Conservation (phyloP, 2,888 invertebrate species). For the Drosophila emarginata region DNA sequence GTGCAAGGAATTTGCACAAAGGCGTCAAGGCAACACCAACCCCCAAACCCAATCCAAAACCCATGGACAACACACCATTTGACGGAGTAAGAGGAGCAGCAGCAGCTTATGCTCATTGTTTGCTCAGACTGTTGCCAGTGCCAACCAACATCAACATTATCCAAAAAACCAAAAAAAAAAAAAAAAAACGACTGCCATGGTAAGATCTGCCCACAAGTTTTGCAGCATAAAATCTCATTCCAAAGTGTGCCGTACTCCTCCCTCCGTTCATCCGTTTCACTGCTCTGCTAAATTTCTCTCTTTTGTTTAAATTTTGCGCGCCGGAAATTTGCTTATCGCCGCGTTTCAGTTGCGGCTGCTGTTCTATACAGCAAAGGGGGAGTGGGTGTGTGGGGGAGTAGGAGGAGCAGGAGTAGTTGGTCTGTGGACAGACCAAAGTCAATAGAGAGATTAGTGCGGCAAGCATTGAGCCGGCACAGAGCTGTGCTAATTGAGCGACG, state of each 20-base stretch:
- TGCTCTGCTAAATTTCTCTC: slow-evolving; percentile 42
- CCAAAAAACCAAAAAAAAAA: slow-evolving; percentile 17
- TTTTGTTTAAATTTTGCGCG: slow-evolving; percentile 74
- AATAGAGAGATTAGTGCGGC: slow-evolving; percentile 73
- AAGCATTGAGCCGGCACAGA: slow-evolving; percentile 44
- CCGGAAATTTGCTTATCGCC: slow-evolving; percentile 77
- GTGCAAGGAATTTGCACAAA: slow-evolving; percentile 61
- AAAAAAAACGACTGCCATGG: slow-evolving; percentile 31
- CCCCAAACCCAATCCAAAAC: slow-evolving; percentile 8
- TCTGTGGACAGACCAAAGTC: slow-evolving; percentile 52
- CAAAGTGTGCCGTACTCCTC: neutral
- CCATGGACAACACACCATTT: neutral
- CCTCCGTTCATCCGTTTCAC: neutral
- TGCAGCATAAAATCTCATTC: slow-evolving; percentile 39
- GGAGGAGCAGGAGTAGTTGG: neutral
- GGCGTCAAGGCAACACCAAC: slow-evolving; percentile 64
- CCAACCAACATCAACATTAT: slow-evolving; percentile 51
- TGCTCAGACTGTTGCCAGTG: slow-evolving; percentile 59
- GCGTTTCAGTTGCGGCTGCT: slow-evolving; percentile 57
- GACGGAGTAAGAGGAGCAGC: neutral
- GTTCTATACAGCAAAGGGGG: neutral
- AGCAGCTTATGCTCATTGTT: slow-evolving; percentile 69
- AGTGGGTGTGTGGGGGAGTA: too few relatives aligned
- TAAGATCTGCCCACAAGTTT: slow-evolving; percentile 60
- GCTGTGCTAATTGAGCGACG: slow-evolving; percentile 71